Evolutionary conservation across 2,113 vertebrate genomes (phyloP).

Genomic region (Uria aalge): DNA sequence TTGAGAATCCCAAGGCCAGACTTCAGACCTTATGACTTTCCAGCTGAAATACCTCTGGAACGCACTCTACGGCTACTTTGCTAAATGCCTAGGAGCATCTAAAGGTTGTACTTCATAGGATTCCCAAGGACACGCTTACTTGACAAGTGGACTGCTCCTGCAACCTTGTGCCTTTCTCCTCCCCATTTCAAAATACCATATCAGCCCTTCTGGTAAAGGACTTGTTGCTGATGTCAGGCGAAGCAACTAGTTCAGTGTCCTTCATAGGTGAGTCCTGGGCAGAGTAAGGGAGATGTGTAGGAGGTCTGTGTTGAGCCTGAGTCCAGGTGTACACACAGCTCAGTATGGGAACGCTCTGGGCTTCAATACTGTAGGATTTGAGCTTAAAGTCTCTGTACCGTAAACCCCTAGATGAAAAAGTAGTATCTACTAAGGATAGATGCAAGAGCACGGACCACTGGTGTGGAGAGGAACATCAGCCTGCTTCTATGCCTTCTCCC

Average conservation of each 20-base stretch:
- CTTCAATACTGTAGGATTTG: background rate
- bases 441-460: background rate
- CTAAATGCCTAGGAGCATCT: background rate
- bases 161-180: background rate
- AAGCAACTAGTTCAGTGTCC: background rate
- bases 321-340: background rate
- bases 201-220: background rate
- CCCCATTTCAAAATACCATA: background rate
- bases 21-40: background rate
- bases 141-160: background rate
- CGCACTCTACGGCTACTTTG: background rate
- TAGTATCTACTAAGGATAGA: background rate
- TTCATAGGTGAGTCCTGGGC: background rate
- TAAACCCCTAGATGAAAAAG: background rate
- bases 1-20: background rate
- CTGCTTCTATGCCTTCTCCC: background rate
- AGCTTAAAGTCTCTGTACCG: background rate
- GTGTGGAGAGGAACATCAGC: background rate
- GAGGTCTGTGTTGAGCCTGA: background rate
- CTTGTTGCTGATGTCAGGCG: background rate
- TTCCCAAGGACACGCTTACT: background rate
- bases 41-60: background rate
- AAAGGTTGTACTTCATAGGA: background rate
- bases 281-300: background rate
- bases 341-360: background rate